These are phyloP conservation scores for Drosophila busckii DNA, from an alignment of 1,140 invertebrate genomes.

Conservation along the genomic window DNA sequence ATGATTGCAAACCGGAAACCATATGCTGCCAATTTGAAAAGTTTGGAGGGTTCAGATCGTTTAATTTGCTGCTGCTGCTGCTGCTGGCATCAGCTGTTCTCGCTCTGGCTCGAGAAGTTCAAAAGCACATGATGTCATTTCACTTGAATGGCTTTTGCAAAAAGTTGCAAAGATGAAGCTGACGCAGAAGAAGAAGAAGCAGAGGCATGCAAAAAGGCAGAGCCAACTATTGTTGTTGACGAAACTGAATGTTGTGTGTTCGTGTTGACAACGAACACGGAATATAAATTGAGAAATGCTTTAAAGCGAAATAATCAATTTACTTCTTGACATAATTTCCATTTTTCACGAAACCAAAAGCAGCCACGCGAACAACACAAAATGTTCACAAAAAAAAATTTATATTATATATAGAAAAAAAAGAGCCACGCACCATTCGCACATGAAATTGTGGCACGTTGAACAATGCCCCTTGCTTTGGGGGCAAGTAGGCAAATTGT, in stretches of 20 bases:
- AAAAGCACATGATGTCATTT: slow-evolving; percentile 77
- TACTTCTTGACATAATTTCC: slow-evolving; percentile 79
- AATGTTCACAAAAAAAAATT: slow-evolving; percentile 40
- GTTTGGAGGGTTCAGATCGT: slow-evolving; percentile 33
- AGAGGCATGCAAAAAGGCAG: slow-evolving; percentile 21
- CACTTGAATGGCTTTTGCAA: slow-evolving; percentile 55
- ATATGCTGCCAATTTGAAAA: slow-evolving; percentile 40
- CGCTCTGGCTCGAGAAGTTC: slow-evolving; percentile 23
- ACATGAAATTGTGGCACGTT: slow-evolving; percentile 22
- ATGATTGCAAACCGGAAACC: slow-evolving; percentile 47
- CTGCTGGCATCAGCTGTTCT: slow-evolving; percentile 54
- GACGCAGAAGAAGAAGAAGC: slow-evolving; percentile 13
- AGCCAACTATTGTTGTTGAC: slow-evolving; percentile 60
- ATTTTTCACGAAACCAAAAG: slow-evolving; percentile 76
- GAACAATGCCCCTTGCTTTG: slow-evolving; percentile 22
- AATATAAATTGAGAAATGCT: slow-evolving; percentile 78
- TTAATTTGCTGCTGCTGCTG: slow-evolving; percentile 44
- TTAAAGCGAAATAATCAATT: slow-evolving; percentile 79
- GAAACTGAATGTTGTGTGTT: slow-evolving; percentile 67
- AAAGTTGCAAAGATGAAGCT: slow-evolving; percentile 30
- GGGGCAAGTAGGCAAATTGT: slow-evolving; percentile 33
- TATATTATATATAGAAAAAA: slow-evolving; percentile 1
- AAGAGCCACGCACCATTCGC: slow-evolving; percentile 57
- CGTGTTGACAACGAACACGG: slow-evolving; percentile 74
- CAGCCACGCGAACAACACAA: slow-evolving; percentile 48